Percentiles rank a stretch among this genome's conserved stretches.
These are phyloP conservation scores for Cassiopea andromeda DNA, from an alignment of 30 jellyfish, hydroid and myxozoan genomes.

Conservation along the genomic window DNA sequence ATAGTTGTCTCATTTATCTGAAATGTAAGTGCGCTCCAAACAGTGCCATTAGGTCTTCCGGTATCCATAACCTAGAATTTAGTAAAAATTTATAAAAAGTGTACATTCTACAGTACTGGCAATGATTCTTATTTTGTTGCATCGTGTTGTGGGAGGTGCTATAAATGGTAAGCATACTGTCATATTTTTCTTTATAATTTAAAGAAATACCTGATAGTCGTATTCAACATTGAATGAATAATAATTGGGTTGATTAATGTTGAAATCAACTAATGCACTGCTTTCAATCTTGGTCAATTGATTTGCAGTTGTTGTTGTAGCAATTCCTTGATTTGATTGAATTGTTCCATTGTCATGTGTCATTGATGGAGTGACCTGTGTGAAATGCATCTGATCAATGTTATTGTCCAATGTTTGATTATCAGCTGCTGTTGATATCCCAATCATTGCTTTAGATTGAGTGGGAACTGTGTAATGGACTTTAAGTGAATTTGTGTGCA, in stretches of 20 bases:
- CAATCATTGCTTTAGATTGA: not conserved
- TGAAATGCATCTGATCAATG: not conserved
- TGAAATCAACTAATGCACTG: not conserved
- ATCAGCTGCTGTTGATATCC: slow-evolving; percentile 9
- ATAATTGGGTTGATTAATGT: not conserved
- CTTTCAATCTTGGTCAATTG: not conserved
- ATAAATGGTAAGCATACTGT: no score
- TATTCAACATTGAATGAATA: not conserved
- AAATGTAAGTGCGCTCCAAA: not conserved
- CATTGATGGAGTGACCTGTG: not conserved
- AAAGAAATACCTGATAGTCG: not conserved
- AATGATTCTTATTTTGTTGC: not conserved
- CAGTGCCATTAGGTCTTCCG: not conserved
- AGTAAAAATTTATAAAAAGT: not conserved
- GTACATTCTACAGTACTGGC: not conserved
- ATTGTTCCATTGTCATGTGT: slow-evolving; percentile 9
- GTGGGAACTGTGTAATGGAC: not conserved
- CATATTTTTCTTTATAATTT: not conserved
- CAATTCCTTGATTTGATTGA: not conserved
- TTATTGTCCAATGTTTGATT: not conserved
- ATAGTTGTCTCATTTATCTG: not conserved
- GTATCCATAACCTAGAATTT: not conserved
- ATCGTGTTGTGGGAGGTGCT: no score
- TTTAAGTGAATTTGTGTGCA: not conserved
- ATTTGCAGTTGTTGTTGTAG: not conserved